These are phyloP conservation scores for Linnaemya tessellans DNA, from an alignment of 2,888 invertebrate species.

Conservation along the genomic window DNA sequence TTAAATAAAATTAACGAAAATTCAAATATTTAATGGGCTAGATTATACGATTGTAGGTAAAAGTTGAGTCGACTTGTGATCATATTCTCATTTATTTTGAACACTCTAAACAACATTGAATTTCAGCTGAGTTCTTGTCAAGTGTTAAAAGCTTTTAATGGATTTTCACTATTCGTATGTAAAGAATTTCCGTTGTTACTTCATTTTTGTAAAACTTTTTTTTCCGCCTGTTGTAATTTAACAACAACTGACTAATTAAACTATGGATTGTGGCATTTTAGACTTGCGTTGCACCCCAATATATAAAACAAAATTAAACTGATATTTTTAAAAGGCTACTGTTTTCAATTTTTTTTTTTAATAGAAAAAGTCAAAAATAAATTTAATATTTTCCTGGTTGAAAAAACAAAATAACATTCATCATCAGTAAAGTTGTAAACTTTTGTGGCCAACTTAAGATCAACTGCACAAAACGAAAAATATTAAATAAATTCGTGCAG, in stretches of 20 bases:
- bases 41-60: neutral
- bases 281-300: neutral
- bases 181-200: constrained; percentile 60
- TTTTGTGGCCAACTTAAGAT: constrained; percentile 2
- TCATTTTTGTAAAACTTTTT: neutral
- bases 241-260: constrained; percentile 67
- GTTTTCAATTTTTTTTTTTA: neutral
- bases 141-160: constrained; percentile 71
- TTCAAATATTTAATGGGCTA: too few species aligned
- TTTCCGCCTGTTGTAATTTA: constrained; percentile 25
- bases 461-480: constrained; percentile 27
- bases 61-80: neutral
- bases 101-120: constrained; percentile 8
- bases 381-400: neutral
- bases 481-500: constrained; percentile 70
- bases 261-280: constrained; percentile 46
- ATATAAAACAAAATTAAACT: constrained; percentile 36
- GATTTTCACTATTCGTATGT: constrained; percentile 69
- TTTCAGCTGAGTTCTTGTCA: constrained; percentile 62
- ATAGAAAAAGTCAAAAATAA: neutral
- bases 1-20: too few species aligned
- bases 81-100: too few species aligned
- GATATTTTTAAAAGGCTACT: constrained; percentile 26
- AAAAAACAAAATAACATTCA: neutral
- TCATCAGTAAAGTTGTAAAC: constrained; percentile 10